phyloP scores from a whole-genome alignment of 2,888 invertebrate genomes.

The Trachelus stipa region DNA sequence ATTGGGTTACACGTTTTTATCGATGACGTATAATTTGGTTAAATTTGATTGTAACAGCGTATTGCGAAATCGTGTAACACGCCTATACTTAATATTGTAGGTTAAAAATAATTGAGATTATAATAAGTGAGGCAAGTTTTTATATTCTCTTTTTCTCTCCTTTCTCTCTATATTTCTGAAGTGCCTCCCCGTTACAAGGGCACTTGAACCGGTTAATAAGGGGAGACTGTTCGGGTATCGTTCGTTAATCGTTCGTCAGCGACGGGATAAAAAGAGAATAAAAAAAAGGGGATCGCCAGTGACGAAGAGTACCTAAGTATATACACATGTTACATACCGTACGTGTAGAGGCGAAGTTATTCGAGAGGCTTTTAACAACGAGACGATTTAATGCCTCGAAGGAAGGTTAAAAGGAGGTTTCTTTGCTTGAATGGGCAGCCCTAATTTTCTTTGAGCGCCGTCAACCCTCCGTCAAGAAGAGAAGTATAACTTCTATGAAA shows the following conservation, averaged over 20 bases:
- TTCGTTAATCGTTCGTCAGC: constrained; percentile 41
- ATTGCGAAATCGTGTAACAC: too few species aligned
- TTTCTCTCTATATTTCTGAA: background rate
- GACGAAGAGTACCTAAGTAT: too few species aligned
- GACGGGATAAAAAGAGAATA: constrained; percentile 3
- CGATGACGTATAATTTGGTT: too few species aligned
- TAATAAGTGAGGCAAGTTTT: background rate
- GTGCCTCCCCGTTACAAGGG: background rate
- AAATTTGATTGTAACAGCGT: too few species aligned
- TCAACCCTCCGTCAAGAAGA: too few species aligned
- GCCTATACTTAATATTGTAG: too few species aligned
- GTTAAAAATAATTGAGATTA: too few species aligned
- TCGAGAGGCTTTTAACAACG: background rate
- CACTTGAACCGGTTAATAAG: background rate
- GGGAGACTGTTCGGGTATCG: too few species aligned
- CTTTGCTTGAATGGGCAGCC: background rate
- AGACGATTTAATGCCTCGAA: constrained; percentile 1
- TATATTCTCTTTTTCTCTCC: background rate
- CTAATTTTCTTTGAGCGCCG: constrained; percentile 2
- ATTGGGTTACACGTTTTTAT: too few species aligned
- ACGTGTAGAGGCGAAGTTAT: too few species aligned
- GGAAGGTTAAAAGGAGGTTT: background rate
- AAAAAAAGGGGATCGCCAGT: constrained; percentile 32
- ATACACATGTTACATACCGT: too few species aligned
- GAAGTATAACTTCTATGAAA: too few species aligned